These are phyloP conservation scores for Biston betularia DNA, from an alignment of 2,888 invertebrate species.

Conservation along the genomic window DNA sequence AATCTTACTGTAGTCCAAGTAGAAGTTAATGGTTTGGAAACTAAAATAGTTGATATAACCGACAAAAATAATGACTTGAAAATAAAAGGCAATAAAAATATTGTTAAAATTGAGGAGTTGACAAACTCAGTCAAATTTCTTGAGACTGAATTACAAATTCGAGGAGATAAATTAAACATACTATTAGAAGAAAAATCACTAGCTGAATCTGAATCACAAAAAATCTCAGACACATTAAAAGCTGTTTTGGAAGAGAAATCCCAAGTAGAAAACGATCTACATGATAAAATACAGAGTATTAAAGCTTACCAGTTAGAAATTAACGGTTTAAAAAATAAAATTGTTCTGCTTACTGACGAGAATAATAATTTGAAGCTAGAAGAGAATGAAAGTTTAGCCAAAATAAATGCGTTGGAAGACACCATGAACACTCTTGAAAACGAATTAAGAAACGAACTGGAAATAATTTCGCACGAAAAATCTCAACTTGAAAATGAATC, in stretches of 20 bases:
- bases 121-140: background rate
- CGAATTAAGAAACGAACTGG: conserved; percentile 2
- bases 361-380: conserved; percentile 7
- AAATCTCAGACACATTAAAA: background rate
- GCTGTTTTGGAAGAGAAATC: background rate
- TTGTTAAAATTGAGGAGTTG: background rate
- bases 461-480: conserved; percentile 1
- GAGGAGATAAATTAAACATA: background rate
- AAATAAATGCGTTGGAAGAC: conserved; percentile 8
- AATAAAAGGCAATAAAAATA: background rate
- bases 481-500: background rate
- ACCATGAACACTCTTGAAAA: conserved; percentile 1
- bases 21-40: background rate
- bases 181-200: background rate
- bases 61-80: conserved; percentile 9
- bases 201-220: background rate
- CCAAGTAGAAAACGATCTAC: background rate
- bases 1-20: background rate
- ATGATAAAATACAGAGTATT: background rate
- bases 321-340: background rate
- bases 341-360: conserved; percentile 6
- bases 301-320: background rate
- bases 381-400: background rate
- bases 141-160: background rate
- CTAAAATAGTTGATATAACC: background rate